A percentile compares a stretch with the other conserved stretches of the same genome.
These are phyloP conservation scores for Poeciliopsis retropinna DNA, from an alignment of 2,113 vertebrate species.

Conservation along the genomic window DNA sequence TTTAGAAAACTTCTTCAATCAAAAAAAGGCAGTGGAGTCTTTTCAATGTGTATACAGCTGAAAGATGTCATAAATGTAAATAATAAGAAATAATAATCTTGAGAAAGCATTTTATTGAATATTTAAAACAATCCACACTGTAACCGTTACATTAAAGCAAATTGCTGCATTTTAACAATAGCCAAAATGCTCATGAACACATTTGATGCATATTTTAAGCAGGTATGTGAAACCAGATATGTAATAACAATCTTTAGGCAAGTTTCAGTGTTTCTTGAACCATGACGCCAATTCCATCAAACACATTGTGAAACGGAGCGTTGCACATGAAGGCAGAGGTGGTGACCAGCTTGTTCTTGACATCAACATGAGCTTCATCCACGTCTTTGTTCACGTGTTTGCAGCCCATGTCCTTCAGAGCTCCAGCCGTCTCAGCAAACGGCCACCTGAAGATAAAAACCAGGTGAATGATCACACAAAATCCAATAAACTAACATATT, in stretches of 20 bases:
- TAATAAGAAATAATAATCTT: neutral
- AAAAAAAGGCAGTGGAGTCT: too few species aligned
- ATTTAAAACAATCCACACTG: neutral
- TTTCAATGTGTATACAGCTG: too few species aligned
- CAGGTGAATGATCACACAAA: neutral
- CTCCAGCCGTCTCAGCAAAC: constrained; percentile 77
- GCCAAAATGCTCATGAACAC: neutral
- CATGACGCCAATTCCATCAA: constrained; percentile 84
- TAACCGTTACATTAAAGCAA: neutral
- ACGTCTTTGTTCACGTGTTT: constrained; percentile 85
- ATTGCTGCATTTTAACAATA: neutral
- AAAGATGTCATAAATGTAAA: too few species aligned
- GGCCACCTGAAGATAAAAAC: constrained; percentile 80
- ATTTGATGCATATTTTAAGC: neutral
- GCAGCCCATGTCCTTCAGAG: constrained; percentile 83
- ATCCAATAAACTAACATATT: neutral
- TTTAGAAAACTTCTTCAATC: too few species aligned
- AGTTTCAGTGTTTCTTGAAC: constrained; percentile 83
- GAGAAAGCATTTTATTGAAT: neutral
- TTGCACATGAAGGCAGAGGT: constrained; percentile 89
- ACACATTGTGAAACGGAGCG: constrained; percentile 82
- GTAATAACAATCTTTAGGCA: constrained; percentile 42
- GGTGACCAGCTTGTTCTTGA: constrained; percentile 85
- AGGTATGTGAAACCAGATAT: neutral
- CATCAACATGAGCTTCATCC: constrained; percentile 81